Base-by-base conservation (phyloP, 2,113 vertebrate species). In the Trochalopteron elliotii region DNA sequence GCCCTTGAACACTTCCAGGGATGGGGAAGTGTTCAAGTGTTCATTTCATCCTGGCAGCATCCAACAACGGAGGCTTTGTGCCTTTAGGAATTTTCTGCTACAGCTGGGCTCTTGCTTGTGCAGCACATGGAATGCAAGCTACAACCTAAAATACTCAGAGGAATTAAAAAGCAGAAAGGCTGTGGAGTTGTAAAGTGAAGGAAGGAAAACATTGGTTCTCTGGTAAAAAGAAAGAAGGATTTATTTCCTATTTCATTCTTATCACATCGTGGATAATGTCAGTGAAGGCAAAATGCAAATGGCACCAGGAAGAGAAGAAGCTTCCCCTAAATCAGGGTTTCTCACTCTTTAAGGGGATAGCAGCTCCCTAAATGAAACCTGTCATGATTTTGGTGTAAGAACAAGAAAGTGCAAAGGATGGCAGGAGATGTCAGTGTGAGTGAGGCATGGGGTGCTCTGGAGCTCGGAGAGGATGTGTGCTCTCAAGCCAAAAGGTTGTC, bases 391-490 rank as follows among this genome's bases (percentile, higher is more conserved):
- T 82, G 42, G 37, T 23, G 2, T 3, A 22, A 65, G 79, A 69
- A 19, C 50, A 53, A 47, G 52, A 13, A 63, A 42, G n/a, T 6
- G 15, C 25, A 39, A 44, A 49, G 3, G 28, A 15, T 25, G 44
- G 55, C 37, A 28, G 21, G 27, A 21, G 61, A 5, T 44, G n/a
- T 11, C 16, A 12, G 56, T 1, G 53, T 9, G 2, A 37, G 45
- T 2, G 64, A 35, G 50, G 24, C 9, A 0, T 14, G 50, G 1
- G 6, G 35, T 16, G 21, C 12, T 59, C 14, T 11, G 60, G 12
- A 40, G 31, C 35, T 22, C 4, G 63, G 31, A 78, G 78, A 23
- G 30, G 63, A 44, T 7, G 24, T 4, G 23, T 0, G 5, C 63
- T 60, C 64, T 33, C 7, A 7, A 60, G 56, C 39, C 31, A 7